A percentile compares a stretch with the other conserved stretches of the same genome.
These are phyloP conservation scores for Drosophila aff. DNA, from an alignment of 1,140 invertebrate species.

Conservation along the genomic window DNA sequence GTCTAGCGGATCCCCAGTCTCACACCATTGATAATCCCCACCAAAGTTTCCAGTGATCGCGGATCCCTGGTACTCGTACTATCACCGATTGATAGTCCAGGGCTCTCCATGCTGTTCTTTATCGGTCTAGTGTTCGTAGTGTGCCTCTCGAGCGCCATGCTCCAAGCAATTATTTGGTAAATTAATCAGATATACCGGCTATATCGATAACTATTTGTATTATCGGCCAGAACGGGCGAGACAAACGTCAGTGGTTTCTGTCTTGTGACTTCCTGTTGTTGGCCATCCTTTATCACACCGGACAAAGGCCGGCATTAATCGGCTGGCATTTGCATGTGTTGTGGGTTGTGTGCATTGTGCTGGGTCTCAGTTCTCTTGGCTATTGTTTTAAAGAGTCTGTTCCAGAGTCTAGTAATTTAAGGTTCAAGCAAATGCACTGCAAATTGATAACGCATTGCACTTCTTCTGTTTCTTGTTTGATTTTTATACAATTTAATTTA, in stretches of 20 bases:
- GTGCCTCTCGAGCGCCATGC: conserved; percentile 43
- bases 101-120: conserved; percentile 43
- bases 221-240: conserved; percentile 14
- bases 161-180: conserved; percentile 66
- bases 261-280: conserved; percentile 63
- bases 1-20: not conserved
- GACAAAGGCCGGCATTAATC: conserved; percentile 43
- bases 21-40: conserved; percentile 1
- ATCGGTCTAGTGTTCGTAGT: conserved; percentile 43
- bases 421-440: not conserved
- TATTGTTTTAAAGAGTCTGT: not conserved
- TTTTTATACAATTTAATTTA: not conserved
- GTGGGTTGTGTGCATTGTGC: conserved; percentile 12
- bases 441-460: not conserved
- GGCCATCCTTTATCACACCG: conserved; percentile 49
- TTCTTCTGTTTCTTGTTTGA: not conserved
- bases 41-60: conserved; percentile 12
- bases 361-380: not conserved
- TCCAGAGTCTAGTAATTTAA: not conserved
- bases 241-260: conserved; percentile 21
- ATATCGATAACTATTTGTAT: conserved; percentile 10
- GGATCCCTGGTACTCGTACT: conserved; percentile 12
- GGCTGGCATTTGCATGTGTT: not conserved
- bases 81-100: conserved; percentile 10
- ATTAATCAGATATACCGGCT: conserved; percentile 5